phyloP scores from a whole-genome alignment of 2,113 vertebrate genomes.

The Poeciliopsis occidentalis region DNA sequence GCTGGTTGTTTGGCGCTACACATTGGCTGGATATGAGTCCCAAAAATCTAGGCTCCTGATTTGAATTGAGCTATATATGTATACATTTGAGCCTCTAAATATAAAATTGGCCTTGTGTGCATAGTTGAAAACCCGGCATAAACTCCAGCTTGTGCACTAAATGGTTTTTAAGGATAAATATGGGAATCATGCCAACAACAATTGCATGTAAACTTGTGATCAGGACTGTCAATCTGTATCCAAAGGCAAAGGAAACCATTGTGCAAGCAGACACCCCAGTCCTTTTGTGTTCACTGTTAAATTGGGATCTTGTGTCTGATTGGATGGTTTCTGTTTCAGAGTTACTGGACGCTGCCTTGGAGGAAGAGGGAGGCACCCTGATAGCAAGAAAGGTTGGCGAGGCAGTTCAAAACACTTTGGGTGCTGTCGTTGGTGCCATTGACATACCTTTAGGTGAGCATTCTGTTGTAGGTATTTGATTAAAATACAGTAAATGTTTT shows the following conservation, averaged over 20 bases:
- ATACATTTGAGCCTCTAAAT: not conserved
- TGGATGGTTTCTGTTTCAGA: conserved; percentile 74
- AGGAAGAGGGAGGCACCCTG: conserved; percentile 91
- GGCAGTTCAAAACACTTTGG: conserved; percentile 95
- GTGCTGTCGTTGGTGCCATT: conserved; percentile 94
- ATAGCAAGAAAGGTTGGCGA: conserved; percentile 97
- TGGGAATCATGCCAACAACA: not conserved
- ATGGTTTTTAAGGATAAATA: not conserved
- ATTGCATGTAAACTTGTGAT: not conserved
- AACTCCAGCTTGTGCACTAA: not conserved
- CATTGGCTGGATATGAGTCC: not conserved
- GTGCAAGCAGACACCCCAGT: not conserved
- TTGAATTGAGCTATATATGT: too few species aligned
- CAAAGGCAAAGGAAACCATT: not conserved
- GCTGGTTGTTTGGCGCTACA: not conserved
- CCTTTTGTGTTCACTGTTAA: not conserved
- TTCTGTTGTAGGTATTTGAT: not conserved
- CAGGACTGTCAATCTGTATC: too few species aligned
- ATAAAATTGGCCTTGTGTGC: not conserved
- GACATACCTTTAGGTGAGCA: conserved; percentile 95
- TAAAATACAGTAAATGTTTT: not conserved
- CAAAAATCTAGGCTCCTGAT: not conserved
- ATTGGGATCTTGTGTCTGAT: not conserved
- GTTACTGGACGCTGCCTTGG: conserved; percentile 84
- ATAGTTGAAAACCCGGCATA: not conserved